Evolutionary conservation across 2,888 invertebrate species (phyloP).

Genomic region (Leucophenga maculata): DNA sequence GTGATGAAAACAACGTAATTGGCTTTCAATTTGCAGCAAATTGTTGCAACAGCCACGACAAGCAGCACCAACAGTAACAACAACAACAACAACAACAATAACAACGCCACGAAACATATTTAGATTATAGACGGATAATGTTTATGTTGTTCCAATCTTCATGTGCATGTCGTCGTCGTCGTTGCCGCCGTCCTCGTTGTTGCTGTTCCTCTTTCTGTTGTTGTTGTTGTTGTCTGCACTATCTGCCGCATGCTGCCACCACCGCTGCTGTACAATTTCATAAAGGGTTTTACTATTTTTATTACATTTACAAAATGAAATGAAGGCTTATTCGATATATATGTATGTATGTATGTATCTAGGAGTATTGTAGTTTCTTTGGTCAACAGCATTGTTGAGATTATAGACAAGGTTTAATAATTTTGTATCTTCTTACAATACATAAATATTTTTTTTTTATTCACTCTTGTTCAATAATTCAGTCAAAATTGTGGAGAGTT

Average conservation of each 20-base stretch:
- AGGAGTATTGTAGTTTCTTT: too few relatives aligned
- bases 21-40: conserved; percentile 71
- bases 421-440: too few relatives aligned
- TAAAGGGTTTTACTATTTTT: conserved; percentile 22
- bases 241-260: neutral
- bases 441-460: too few relatives aligned
- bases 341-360: too few relatives aligned
- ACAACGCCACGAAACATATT: conserved; percentile 54
- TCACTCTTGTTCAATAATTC: too few relatives aligned
- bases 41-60: conserved; percentile 67
- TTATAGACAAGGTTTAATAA: too few relatives aligned
- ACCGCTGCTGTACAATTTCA: conserved; percentile 13
- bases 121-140: conserved; percentile 65
- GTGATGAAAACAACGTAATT: conserved; percentile 67
- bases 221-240: neutral
- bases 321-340: too few relatives aligned
- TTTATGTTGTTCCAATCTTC: conserved; percentile 49
- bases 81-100: conserved; percentile 37
- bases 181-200: conserved; percentile 24
- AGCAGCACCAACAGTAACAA: conserved; percentile 35
- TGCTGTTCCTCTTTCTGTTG: conserved; percentile 26
- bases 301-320: neutral
- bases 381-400: too few relatives aligned
- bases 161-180: conserved; percentile 19
- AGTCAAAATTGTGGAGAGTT: too few relatives aligned